These are phyloP conservation scores for Dinomys branickii DNA, from an alignment of 2,113 vertebrate genomes.

Conservation along the genomic window DNA sequence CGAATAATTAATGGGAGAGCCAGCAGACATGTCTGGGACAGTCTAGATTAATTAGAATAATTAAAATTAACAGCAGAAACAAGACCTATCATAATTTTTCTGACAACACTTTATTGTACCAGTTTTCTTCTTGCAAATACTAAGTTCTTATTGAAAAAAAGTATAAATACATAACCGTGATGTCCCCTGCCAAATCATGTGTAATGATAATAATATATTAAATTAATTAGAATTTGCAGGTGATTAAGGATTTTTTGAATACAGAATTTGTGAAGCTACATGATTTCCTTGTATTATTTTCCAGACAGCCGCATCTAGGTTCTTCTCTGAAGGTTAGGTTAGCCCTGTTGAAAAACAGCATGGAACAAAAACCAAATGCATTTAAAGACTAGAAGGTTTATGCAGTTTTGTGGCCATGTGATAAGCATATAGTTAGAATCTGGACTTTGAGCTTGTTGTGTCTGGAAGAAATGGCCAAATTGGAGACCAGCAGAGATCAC, in stretches of 20 bases:
- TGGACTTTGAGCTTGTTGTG: background rate
- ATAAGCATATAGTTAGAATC: background rate
- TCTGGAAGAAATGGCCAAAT: background rate
- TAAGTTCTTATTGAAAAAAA: slow-evolving; percentile 22
- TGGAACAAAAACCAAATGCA: background rate
- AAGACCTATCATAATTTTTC: slow-evolving; percentile 45
- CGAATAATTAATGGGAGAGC: slow-evolving; percentile 5
- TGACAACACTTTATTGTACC: background rate
- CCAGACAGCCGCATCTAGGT: background rate
- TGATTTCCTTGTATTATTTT: background rate
- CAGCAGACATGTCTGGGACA: background rate
- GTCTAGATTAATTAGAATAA: slow-evolving; percentile 46
- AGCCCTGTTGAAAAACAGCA: background rate
- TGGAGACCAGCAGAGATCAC: too few species aligned
- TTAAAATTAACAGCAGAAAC: slow-evolving; percentile 47
- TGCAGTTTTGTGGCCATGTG: background rate
- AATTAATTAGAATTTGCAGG: background rate
- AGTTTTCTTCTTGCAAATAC: background rate
- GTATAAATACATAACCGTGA: background rate
- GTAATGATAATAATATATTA: background rate
- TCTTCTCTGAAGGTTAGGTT: background rate
- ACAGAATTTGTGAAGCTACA: background rate
- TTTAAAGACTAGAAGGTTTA: background rate
- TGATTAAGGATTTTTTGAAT: background rate
- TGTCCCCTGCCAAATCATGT: background rate